A percentile compares a stretch with the other conserved stretches of the same genome.
These are phyloP conservation scores for Porites lobata DNA, from an alignment of 92 coral and sea anemone genomes.

Conservation along the genomic window DNA sequence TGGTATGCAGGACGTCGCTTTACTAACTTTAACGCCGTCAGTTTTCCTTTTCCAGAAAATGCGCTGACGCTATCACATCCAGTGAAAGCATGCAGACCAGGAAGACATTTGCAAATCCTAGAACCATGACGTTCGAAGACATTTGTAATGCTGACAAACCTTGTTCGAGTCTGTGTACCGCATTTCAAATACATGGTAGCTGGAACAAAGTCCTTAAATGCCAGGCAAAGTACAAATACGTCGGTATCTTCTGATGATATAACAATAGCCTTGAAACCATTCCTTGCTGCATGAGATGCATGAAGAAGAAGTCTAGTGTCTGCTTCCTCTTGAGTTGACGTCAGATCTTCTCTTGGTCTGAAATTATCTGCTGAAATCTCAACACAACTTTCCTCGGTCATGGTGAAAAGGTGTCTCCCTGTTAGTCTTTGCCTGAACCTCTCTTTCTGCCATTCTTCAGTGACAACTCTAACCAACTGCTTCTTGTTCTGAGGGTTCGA, in stretches of 20 bases:
- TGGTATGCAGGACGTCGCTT: neutral
- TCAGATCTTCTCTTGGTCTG: neutral
- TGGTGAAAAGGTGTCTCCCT: constrained; percentile 38
- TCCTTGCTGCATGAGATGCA: constrained; percentile 48
- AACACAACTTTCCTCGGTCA: neutral
- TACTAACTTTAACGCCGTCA: constrained; percentile 32
- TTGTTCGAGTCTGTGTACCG: constrained; percentile 23
- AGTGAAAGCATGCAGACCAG: constrained; percentile 51
- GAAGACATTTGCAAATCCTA: constrained; percentile 41
- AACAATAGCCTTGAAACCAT: constrained; percentile 38
- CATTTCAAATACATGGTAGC: constrained; percentile 29
- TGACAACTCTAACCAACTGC: constrained; percentile 23
- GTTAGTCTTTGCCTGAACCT: constrained; percentile 17
- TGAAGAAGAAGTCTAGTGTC: constrained; percentile 61
- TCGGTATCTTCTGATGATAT: constrained; percentile 70
- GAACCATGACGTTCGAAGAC: constrained; percentile 39
- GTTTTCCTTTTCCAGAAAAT: constrained; percentile 46
- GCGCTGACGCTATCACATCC: constrained; percentile 44
- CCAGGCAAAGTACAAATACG: constrained; percentile 59
- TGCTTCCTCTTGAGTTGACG: constrained; percentile 68
- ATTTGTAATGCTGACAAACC: constrained; percentile 7
- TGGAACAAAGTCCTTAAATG: constrained; percentile 37
- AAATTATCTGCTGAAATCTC: neutral
- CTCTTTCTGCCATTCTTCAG: constrained; percentile 31
- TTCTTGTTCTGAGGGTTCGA: constrained; percentile 43